Base-by-base conservation (phyloP, 2,888 invertebrate genomes). In the Sminthurinus aureus region DNA sequence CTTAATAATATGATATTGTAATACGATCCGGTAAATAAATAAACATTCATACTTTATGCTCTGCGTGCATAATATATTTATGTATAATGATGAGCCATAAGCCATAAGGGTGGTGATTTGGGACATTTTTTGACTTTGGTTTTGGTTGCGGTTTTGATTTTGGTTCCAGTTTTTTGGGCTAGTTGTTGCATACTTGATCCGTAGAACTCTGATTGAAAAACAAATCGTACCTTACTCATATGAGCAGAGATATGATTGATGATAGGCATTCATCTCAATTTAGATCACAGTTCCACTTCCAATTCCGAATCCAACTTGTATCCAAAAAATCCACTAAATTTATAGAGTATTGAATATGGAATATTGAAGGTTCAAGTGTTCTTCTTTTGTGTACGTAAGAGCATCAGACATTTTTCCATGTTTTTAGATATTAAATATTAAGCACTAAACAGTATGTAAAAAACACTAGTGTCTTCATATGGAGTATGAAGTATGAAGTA, bases 231-330 rank as follows among this genome's bases (percentile, higher is more conserved):
- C 50, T 50, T 50, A 24, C 50, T 75, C 51, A n/a, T 75, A 12
- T 52, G 1, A 1, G 12, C 13, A 24, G 24, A 71, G 24, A 22
- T 74, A 74, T 75, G 75, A 75, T 75, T 50, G 75, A 75, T 75
- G 75, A 52, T 51, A 13, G n/a, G 12, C 75, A 75, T 75, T 75
- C 75, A 75, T 75, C 75, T 75, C 75, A 50, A 50, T 75, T 75
- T 24, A n/a, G n/a, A 75, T 75, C 75, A 75, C 12, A n/a, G n/a
- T 22, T 73, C 73, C 26, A 26, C 73, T 38, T 38, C 38, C 38
- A 38, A 38, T 38, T 38, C 38, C 38, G 6, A 38, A 38, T 38
- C 38, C 38, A 38, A 4, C 6, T 38, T 38, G 3, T 38, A 38
- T 4, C 38, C 38, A 38, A 38, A 38, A 38, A 38, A 38, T 38